phyloP scores from a whole-genome alignment of 1,140 invertebrate species.

The Anagrus nilaparvatae region DNA sequence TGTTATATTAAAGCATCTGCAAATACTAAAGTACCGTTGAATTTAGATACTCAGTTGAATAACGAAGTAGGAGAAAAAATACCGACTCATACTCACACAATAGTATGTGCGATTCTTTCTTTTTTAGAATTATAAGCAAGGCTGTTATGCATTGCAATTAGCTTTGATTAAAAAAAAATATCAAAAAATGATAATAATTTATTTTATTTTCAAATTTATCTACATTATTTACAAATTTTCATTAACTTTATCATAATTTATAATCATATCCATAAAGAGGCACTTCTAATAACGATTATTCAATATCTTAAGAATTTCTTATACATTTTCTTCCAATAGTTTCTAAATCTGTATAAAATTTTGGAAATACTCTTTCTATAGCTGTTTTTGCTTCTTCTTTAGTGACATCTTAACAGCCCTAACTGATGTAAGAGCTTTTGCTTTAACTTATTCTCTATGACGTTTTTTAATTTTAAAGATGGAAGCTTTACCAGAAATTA shows the following conservation, averaged over 20 bases:
- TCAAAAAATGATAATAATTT: background rate
- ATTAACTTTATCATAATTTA: background rate
- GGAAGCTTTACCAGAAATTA: slow-evolving; percentile 64
- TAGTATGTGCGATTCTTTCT: no score
- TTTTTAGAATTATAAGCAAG: no score
- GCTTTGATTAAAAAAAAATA: no score
- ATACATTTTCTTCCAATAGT: slow-evolving; percentile 78
- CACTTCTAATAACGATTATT: slow-evolving; percentile 66
- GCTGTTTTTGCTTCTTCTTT: slow-evolving; percentile 60
- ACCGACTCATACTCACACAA: no score
- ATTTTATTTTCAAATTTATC: background rate
- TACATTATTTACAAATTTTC: background rate
- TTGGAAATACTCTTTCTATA: slow-evolving; percentile 81
- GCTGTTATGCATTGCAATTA: slow-evolving; percentile 14
- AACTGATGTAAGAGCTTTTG: slow-evolving; percentile 75
- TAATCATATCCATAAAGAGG: slow-evolving; percentile 33
- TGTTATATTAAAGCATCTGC: no score
- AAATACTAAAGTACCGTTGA: no score
- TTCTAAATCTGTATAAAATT: slow-evolving; percentile 89
- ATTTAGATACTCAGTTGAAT: no score
- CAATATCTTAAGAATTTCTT: slow-evolving; percentile 65
- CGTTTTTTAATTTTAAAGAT: slow-evolving; percentile 59
- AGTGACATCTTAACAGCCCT: slow-evolving; percentile 64
- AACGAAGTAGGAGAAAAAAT: no score
- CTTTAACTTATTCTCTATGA: slow-evolving; percentile 82